Base-by-base conservation (phyloP, 2,797 vertebrate species). In the Artibeus jamaicensis region DNA sequence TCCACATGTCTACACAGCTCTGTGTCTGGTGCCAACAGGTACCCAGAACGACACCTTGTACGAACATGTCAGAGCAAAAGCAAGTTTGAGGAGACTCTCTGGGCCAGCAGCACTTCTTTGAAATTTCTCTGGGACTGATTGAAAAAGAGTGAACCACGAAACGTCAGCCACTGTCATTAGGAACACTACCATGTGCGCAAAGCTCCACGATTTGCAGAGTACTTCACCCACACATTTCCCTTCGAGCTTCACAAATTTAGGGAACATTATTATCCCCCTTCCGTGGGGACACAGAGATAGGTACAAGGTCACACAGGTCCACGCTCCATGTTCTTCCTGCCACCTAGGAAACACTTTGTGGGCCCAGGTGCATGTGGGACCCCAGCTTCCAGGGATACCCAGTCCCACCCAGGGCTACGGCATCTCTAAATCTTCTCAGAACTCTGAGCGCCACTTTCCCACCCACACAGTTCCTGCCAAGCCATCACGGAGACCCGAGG, bases 331-430 rank as follows among this genome's bases (percentile, higher is more conserved):
- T 1, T 65, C 15, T 65, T 50, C 44, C 70, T 89, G 46, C 24
- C 6, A 26, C 21, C 14, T 21, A 39, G 37, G 24, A 42, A 32
- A 53, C 12, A 24, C 21, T 29, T n/a, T 42, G 18, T 14, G 55
- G 50, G 3, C 22, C 5, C 1, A 0, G n/a, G 55, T n/a, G 10
- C 15, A 0, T 9, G 6, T 0, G 3, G 39, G 42, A 1, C 8
- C 8, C 9, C 62, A 18, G 1, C 18, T 34, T 73, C 42, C 42
- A 6, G 48, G 1, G 67, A 57, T 1, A 29, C 2, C 29, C 22
- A 15, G 3, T 53, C 32, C 74, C 62, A 29, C 14, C 6, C 68
- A 37, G 24, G 15, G 9, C 18, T 2, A 68, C 29, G 37, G 19
- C 18, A 9, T 77, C 19, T n/a, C 34, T 15, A 12, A 3, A 0